These are phyloP conservation scores for Cynopterus brachyotis DNA, from an alignment of 2,113 vertebrate genomes.

Conservation along the genomic window DNA sequence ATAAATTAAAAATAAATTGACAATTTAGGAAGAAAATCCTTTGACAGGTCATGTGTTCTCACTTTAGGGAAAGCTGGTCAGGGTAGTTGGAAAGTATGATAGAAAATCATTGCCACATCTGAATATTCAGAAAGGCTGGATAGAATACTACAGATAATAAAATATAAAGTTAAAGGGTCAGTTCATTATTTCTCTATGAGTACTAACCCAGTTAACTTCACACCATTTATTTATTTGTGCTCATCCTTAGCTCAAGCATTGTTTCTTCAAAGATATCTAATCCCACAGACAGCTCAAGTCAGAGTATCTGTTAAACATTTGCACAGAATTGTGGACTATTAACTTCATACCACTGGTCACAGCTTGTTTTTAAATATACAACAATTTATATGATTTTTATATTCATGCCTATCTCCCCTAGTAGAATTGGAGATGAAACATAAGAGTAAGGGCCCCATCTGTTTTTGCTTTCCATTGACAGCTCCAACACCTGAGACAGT, in stretches of 20 bases:
- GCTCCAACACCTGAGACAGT: neutral
- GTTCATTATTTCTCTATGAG: neutral
- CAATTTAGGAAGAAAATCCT: neutral
- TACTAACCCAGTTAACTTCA: neutral
- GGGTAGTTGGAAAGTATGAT: neutral
- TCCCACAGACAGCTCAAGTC: neutral
- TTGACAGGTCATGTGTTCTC: neutral
- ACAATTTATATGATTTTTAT: constrained; percentile 23
- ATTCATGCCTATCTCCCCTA: neutral
- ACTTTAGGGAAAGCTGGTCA: neutral
- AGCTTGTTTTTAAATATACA: neutral
- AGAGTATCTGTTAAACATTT: neutral
- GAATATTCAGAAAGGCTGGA: neutral
- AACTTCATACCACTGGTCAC: neutral
- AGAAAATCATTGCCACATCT: neutral
- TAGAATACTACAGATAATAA: neutral
- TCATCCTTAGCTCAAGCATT: neutral
- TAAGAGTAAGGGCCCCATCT: neutral
- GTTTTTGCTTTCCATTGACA: neutral
- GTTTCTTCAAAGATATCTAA: neutral
- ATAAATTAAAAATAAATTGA: neutral
- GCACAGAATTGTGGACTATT: neutral
- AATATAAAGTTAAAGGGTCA: neutral
- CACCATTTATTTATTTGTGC: neutral
- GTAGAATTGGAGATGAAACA: neutral